These are phyloP conservation scores for Falco cherrug DNA, from an alignment of 2,797 vertebrate species.

Conservation along the genomic window DNA sequence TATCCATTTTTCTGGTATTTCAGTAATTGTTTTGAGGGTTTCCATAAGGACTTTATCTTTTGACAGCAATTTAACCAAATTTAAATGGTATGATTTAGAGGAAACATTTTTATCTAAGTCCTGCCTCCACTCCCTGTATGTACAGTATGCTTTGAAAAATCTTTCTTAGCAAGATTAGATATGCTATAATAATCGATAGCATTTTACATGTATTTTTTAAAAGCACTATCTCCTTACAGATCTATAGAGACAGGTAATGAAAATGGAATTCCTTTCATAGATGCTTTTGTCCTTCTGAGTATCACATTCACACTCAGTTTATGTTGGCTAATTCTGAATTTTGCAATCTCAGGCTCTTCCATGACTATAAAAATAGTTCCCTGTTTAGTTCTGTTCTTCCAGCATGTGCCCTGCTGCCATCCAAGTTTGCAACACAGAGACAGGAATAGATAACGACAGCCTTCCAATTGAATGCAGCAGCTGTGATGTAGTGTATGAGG, in stretches of 20 bases:
- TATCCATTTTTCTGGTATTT: not conserved
- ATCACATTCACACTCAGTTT: not conserved
- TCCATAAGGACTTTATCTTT: not conserved
- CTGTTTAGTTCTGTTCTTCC: not conserved
- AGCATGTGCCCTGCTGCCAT: accelerated
- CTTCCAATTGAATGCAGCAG: not conserved
- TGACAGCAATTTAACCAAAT: not conserved
- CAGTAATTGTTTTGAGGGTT: not conserved
- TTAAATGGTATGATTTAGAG: not conserved
- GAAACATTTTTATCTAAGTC: not conserved
- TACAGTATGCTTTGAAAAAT: not conserved
- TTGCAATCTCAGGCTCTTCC: not conserved
- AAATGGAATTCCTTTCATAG: not conserved
- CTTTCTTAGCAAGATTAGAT: not conserved
- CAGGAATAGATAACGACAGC: not conserved
- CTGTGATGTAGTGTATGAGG: not conserved
- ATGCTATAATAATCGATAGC: not conserved
- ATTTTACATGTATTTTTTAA: not conserved
- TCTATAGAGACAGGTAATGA: not conserved
- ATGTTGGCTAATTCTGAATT: not conserved
- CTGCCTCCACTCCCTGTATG: not conserved
- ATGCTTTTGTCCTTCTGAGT: not conserved
- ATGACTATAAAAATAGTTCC: not conserved
- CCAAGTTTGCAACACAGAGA: not conserved
- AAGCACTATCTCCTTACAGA: not conserved